Conservation (phyloP, 64 coral and sea anemone genomes). For the Montipora efflorescens region DNA sequence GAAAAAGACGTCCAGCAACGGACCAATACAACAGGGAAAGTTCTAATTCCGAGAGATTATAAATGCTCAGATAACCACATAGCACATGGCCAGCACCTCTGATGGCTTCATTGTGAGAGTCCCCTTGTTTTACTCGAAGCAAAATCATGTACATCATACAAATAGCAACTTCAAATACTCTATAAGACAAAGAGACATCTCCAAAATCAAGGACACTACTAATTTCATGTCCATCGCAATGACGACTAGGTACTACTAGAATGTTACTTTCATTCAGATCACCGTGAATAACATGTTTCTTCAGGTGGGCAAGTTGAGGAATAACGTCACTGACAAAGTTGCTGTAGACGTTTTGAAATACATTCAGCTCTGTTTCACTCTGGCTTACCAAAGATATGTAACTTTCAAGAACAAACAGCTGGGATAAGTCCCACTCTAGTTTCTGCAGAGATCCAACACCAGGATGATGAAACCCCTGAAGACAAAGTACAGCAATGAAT, state of each 20-base stretch:
- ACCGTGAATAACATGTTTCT: conserved; percentile 70
- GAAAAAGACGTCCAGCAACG: conserved; percentile 63
- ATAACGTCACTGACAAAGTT: conserved; percentile 30
- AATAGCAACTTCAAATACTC: conserved; percentile 63
- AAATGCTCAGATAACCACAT: conserved; percentile 49
- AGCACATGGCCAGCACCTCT: conserved; percentile 37
- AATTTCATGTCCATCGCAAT: not conserved
- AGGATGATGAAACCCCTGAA: conserved; percentile 22
- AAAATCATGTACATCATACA: conserved; percentile 63
- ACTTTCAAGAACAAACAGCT: not conserved
- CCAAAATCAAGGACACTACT: conserved; percentile 71
- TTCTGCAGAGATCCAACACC: not conserved
- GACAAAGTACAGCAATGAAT: not conserved
- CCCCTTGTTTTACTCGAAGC: conserved; percentile 8
- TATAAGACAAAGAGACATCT: conserved; percentile 39
- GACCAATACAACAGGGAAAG: conserved; percentile 40
- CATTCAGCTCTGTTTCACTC: not conserved
- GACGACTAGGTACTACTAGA: conserved; percentile 12
- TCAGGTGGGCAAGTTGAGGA: not conserved
- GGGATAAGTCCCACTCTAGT: conserved; percentile 27
- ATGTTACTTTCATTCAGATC: conserved; percentile 68
- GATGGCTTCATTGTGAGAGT: conserved; percentile 43
- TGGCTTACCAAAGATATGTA: not conserved
- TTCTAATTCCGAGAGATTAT: not conserved
- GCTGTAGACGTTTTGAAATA: not conserved